Evolutionary conservation across 2,888 invertebrate genomes (phyloP), one percentile per base, ranked within the genome.

Genomic region (Papilio demoleus): DNA sequence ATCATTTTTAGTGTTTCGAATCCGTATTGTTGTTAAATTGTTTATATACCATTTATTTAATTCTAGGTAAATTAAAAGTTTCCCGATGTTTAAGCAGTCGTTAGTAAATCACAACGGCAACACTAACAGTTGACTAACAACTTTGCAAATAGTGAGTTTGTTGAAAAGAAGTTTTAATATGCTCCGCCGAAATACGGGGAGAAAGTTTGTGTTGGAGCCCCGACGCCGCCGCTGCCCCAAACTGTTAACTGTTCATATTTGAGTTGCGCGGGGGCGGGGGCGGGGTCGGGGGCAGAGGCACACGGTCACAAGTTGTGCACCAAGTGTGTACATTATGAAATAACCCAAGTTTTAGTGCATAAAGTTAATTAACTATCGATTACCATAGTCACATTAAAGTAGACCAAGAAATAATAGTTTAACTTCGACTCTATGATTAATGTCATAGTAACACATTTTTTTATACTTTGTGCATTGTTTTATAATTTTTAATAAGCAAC

Each of bases 291-390:
- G 24, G 11, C 34, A 31, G 27, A 17, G 19, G 36, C 22, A 24
- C 12, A 19, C 59, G 22, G 14, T n/a, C 19, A 8, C 24, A 9
- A 17, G 19, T 3, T 12, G 31, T n/a, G 45, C 14, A 45, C 14
- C 38, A 24, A 22, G 24, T 24, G 8, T 38, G 11, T 36, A 19
- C 12, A 38, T 38, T 38, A 38, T 12, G 38, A 38, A 38, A 38
- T 38, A 38, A 14, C 14, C 79, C 81, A 85, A 59, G 76, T 77
- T 47, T 82, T 81, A 0, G 75, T 65, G 0, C 81, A 79, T 17
- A 4, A 12, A 38, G 14, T n/a, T n/a, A 14, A 38, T 38, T 38
- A 38, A 14, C 14, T 12, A 38, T 38, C 38, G 12, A 11, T 12
- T 38, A 38, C 14, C 4, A 6, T 31, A 31, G 31, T 31, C 6